Percentiles rank a stretch among this genome's conserved stretches.
These are phyloP conservation scores for Minunthozetes semirufus DNA, from an alignment of 2,888 invertebrate genomes.

Conservation along the genomic window DNA sequence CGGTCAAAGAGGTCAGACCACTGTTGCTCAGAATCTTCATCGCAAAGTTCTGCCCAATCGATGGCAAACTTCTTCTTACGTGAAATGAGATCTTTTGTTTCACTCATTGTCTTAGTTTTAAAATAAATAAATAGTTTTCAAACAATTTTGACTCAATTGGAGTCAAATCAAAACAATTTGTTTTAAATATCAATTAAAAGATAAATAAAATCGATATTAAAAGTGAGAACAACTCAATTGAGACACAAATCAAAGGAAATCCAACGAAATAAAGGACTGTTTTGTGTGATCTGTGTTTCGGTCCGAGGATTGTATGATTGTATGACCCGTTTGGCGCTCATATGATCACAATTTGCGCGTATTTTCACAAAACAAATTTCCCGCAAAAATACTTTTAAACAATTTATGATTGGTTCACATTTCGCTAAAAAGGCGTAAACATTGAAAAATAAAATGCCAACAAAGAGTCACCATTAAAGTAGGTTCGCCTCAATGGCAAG, in stretches of 20 bases:
- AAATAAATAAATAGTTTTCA: background rate
- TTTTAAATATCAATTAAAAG: background rate
- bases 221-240: background rate
- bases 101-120: constrained; percentile 15
- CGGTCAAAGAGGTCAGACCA: constrained; percentile 18
- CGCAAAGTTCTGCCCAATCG: constrained; percentile 31
- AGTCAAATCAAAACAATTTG: background rate
- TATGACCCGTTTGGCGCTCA: too few species aligned
- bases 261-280: background rate
- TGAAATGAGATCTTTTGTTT: background rate
- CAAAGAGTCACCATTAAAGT: too few species aligned
- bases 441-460: too few species aligned
- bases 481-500: too few species aligned
- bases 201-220: background rate
- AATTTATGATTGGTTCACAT: too few species aligned
- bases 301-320: too few species aligned
- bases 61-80: background rate
- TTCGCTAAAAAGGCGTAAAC: too few species aligned
- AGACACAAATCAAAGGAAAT: background rate
- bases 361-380: too few species aligned
- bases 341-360: too few species aligned
- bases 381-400: too few species aligned
- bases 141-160: background rate
- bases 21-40: constrained; percentile 27
- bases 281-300: background rate